Percentiles rank a stretch among this genome's conserved stretches.
Evolutionary conservation across 2,888 invertebrate species (phyloP).

Genomic region (Perdita meconis): DNA sequence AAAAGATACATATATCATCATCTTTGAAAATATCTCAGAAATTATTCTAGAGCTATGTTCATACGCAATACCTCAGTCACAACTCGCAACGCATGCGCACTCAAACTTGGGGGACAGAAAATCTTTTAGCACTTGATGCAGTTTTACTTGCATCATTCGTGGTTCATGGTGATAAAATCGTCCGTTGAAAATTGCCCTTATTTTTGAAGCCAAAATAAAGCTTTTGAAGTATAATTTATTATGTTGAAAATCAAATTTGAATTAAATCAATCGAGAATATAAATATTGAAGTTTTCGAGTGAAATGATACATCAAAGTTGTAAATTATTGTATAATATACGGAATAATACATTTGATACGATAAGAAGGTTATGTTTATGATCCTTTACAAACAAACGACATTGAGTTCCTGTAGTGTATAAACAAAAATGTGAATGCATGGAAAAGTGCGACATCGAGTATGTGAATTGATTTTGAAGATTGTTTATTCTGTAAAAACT

Average conservation of each 20-base stretch:
- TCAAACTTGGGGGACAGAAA: no score
- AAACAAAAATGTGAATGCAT: background rate
- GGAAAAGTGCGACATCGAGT: background rate
- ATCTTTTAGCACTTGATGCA: no score
- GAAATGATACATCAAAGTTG: background rate
- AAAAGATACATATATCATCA: no score
- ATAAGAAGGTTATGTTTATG: slow-evolving; percentile 16
- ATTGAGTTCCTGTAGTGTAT: background rate
- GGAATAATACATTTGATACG: background rate
- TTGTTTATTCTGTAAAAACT: background rate
- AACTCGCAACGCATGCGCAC: no score
- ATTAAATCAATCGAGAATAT: background rate
- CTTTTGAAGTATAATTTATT: background rate
- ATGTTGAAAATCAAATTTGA: background rate
- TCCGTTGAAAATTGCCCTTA: slow-evolving; percentile 7
- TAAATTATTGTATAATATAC: background rate
- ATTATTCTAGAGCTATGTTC: no score
- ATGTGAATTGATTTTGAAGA: no score
- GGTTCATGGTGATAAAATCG: background rate
- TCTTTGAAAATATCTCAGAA: no score
- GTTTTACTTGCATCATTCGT: no score
- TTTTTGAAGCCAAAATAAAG: background rate
- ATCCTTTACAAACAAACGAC: background rate
- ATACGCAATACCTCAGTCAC: no score
- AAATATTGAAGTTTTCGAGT: background rate